These are phyloP conservation scores for Propithecus perrieri DNA, from an alignment of 2,797 vertebrate genomes.

Conservation along the genomic window DNA sequence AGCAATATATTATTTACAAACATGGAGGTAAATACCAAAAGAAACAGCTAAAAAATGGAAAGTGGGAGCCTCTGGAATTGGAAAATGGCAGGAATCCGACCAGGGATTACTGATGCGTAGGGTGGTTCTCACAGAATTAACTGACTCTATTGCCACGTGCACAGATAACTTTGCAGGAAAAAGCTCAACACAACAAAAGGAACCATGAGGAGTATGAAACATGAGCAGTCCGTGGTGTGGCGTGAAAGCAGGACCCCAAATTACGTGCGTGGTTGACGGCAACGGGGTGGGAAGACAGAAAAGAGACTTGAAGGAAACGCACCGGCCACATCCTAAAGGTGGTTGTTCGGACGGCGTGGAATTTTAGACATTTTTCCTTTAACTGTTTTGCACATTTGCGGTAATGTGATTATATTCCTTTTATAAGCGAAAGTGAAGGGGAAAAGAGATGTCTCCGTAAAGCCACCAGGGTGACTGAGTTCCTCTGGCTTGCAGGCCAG, in stretches of 20 bases:
- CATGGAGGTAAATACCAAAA: not conserved
- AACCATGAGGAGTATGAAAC: rapidly evolving
- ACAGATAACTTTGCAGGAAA: no score
- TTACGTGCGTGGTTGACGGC: rapidly evolving
- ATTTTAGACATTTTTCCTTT: not conserved
- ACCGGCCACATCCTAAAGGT: rapidly evolving
- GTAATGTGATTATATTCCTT: rapidly evolving
- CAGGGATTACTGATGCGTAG: rapidly evolving
- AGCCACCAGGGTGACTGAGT: rapidly evolving
- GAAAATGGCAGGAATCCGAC: no score
- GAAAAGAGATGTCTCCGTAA: not conserved
- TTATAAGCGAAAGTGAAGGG: not conserved
- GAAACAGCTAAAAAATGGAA: not conserved
- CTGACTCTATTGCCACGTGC: no score
- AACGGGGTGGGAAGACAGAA: rapidly evolving
- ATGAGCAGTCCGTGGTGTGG: rapidly evolving
- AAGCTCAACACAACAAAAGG: not conserved
- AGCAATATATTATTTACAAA: not conserved
- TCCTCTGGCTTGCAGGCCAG: rapidly evolving
- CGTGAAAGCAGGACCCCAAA: rapidly evolving
- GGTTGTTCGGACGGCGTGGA: rapidly evolving
- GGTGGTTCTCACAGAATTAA: no score
- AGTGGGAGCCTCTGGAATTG: not conserved
- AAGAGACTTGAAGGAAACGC: rapidly evolving
- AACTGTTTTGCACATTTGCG: not conserved